A percentile compares a stretch with the other conserved stretches of the same genome.
These are phyloP conservation scores for Drosophila aldrichi DNA, from an alignment of 2,888 invertebrate genomes.

Conservation along the genomic window DNA sequence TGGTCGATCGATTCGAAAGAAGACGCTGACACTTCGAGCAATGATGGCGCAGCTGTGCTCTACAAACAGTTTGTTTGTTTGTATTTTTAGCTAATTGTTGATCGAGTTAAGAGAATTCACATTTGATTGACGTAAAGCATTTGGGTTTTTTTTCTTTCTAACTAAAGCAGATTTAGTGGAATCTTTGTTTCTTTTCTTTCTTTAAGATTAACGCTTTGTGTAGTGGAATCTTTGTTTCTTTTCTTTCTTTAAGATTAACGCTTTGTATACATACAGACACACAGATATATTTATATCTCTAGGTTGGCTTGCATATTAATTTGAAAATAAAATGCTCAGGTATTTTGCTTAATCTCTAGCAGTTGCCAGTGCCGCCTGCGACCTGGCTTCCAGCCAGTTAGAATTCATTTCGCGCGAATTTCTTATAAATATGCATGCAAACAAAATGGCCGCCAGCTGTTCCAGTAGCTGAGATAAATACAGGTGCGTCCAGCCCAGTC, in stretches of 20 bases:
- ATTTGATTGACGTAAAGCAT: not conserved
- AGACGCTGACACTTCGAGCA: not conserved
- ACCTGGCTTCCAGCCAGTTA: constrained; percentile 36
- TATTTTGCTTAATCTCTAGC: constrained; percentile 55
- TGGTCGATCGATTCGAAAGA: not conserved
- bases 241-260: constrained; percentile 25
- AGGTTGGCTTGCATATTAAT: constrained; percentile 61
- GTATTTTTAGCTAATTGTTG: constrained; percentile 1
- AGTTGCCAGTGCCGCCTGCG: constrained; percentile 9
- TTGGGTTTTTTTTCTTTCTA: not conserved
- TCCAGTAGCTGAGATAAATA: constrained; percentile 45
- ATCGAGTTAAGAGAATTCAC: constrained; percentile 1
- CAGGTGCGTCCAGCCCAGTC: constrained; percentile 28
- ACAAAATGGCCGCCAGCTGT: constrained; percentile 44
- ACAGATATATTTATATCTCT: constrained; percentile 18
- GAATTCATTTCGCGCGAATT: constrained; percentile 60
- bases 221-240: too few species aligned
- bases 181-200: constrained; percentile 11
- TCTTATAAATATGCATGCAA: constrained; percentile 81
- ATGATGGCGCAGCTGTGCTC: constrained; percentile 3
- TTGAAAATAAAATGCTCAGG: constrained; percentile 46
- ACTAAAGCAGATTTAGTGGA: constrained; percentile 7
- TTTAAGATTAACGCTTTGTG: constrained; percentile 13
- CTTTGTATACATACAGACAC: not conserved
- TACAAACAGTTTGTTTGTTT: not conserved